A percentile compares a stretch with the other conserved stretches of the same genome.
Evolutionary conservation across 1,140 invertebrate species (phyloP).

Genomic region (Pseudomyrmex flavicornis): DNA sequence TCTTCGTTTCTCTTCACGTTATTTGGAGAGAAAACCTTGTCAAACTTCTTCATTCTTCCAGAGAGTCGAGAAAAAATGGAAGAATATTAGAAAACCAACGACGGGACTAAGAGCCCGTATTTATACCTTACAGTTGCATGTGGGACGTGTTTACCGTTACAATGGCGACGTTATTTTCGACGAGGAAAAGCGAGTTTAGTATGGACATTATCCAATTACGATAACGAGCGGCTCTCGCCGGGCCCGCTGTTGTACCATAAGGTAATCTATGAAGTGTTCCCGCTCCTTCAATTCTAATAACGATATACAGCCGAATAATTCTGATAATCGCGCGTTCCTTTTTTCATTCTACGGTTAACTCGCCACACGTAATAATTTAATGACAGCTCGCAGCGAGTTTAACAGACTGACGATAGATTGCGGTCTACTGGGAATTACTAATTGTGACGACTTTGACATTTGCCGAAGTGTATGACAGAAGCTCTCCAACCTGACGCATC

Average conservation of each 20-base stretch:
- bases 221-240: conserved; percentile 55
- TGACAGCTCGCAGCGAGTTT: conserved; percentile 38
- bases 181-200: conserved; percentile 44
- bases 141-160: conserved; percentile 58
- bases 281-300: conserved; percentile 36
- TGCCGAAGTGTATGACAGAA: conserved; percentile 33
- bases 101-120: conserved; percentile 16
- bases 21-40: background rate
- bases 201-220: conserved; percentile 63
- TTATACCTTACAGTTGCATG: conserved; percentile 49
- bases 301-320: conserved; percentile 58
- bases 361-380: conserved; percentile 58
- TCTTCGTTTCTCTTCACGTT: conserved; percentile 15
- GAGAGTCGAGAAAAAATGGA: background rate
- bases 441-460: conserved; percentile 44
- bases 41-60: background rate
- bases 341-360: background rate
- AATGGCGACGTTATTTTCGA: background rate
- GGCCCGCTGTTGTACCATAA: conserved; percentile 1
- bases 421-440: conserved; percentile 21
- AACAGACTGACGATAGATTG: conserved; percentile 48
- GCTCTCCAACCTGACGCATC: background rate
- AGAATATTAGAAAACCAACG: conserved; percentile 74
- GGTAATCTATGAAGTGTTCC: background rate
- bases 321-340: conserved; percentile 50